phyloP scores from a whole-genome alignment of 2,888 invertebrate species.

The Pharmacophagus antenor region DNA sequence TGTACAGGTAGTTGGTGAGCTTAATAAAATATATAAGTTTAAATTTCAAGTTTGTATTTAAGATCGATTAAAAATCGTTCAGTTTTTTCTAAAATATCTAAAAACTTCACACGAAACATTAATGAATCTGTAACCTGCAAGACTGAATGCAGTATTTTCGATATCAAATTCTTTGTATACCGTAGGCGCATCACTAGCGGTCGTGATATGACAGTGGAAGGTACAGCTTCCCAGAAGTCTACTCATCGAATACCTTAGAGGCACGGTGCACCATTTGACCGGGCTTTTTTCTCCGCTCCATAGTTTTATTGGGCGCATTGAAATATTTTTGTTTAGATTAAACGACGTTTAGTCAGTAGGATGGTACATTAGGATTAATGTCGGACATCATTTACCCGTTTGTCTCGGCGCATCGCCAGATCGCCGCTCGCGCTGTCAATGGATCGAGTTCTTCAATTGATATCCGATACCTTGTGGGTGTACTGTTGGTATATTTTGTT shows the following conservation, averaged over 20 bases:
- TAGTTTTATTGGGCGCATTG: constrained; percentile 75
- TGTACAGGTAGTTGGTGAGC: too few relatives aligned
- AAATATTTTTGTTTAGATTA: constrained; percentile 80
- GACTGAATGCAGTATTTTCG: constrained; percentile 46
- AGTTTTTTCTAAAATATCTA: too few relatives aligned
- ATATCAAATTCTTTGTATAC: constrained; percentile 41
- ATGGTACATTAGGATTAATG: constrained; percentile 79
- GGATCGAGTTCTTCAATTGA: constrained; percentile 34
- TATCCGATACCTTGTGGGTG: constrained; percentile 26
- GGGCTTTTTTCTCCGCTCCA: constrained; percentile 64
- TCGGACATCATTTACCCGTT: constrained; percentile 68
- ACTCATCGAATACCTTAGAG: constrained; percentile 75
- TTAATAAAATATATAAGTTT: too few relatives aligned
- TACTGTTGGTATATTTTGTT: constrained; percentile 14
- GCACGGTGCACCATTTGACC: constrained; percentile 58
- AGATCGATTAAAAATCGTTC: too few relatives aligned
- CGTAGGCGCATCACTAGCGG: constrained; percentile 53
- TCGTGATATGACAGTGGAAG: constrained; percentile 77
- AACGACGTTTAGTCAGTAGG: constrained; percentile 72
- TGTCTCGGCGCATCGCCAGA: constrained; percentile 45
- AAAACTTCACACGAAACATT: too few relatives aligned
- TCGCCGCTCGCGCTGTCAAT: constrained; percentile 55
- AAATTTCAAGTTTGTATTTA: too few relatives aligned
- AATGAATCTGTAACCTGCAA: too few relatives aligned
- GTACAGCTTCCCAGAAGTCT: constrained; percentile 75